These are phyloP conservation scores for Leptinotarsa peninsularis DNA, from an alignment of 2,888 invertebrate species.

Conservation along the genomic window DNA sequence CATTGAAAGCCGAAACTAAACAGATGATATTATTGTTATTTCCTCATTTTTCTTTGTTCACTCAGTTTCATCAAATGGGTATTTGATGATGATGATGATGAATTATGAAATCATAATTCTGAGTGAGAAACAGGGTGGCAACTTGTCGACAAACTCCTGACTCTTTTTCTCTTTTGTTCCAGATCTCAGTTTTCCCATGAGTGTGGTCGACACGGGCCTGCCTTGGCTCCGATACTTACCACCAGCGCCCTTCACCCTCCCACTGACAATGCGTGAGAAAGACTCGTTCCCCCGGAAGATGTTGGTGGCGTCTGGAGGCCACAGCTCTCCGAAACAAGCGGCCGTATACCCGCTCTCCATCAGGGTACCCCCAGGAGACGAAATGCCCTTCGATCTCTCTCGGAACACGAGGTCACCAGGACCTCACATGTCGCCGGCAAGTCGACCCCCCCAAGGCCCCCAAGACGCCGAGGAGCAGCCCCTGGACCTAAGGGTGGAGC, in stretches of 20 bases:
- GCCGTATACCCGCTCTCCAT: slow-evolving; percentile 78
- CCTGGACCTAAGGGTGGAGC: slow-evolving; percentile 87
- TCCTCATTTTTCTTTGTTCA: too few species aligned
- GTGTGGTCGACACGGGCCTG: slow-evolving; percentile 78
- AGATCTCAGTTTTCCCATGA: slow-evolving; percentile 70
- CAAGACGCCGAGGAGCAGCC: slow-evolving; percentile 78
- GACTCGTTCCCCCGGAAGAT: slow-evolving; percentile 92
- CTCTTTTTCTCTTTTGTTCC: slow-evolving; percentile 38
- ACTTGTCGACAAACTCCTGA: too few species aligned
- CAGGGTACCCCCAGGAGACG: slow-evolving; percentile 69
- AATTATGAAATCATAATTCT: too few species aligned
- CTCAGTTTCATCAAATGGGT: too few species aligned
- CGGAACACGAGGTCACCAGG: slow-evolving; percentile 66
- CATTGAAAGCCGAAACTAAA: too few species aligned
- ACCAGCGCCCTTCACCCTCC: slow-evolving; percentile 67
- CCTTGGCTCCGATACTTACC: slow-evolving; percentile 68
- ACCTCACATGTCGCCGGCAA: slow-evolving; percentile 72
- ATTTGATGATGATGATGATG: too few species aligned
- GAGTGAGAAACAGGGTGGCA: too few species aligned
- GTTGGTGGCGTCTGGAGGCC: slow-evolving; percentile 72
- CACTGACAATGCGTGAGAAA: slow-evolving; percentile 87
- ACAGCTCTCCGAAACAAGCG: slow-evolving; percentile 79
- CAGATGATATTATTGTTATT: too few species aligned
- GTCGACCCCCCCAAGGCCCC: slow-evolving; percentile 70
- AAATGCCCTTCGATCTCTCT: slow-evolving; percentile 78